A percentile compares a stretch with the other conserved stretches of the same genome.
phyloP scores from a whole-genome alignment of 2,888 invertebrate genomes.

The Himalopsyche anomala region DNA sequence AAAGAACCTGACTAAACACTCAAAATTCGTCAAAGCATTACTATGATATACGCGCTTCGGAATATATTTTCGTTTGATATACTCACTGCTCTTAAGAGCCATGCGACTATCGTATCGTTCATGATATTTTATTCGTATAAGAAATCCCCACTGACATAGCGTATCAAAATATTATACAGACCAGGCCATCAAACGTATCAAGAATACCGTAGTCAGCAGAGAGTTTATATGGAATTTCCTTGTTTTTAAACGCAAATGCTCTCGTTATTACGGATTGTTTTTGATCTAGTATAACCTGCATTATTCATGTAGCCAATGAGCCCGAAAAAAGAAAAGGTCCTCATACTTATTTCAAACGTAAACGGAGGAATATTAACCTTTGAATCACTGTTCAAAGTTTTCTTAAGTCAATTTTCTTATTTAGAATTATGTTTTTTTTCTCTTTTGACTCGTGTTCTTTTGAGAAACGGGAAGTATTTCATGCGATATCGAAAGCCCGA shows the following conservation, averaged over 20 bases:
- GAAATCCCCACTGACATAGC: too few species aligned
- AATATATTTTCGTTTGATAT: too few species aligned
- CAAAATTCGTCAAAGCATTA: too few species aligned
- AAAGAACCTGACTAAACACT: too few species aligned
- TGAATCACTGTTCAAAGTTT: slow-evolving; percentile 42
- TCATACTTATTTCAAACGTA: slow-evolving; percentile 33
- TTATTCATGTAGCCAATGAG: slow-evolving; percentile 42
- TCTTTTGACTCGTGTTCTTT: slow-evolving; percentile 12
- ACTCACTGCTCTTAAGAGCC: too few species aligned
- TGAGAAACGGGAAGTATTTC: neutral
- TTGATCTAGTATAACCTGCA: slow-evolving; percentile 37
- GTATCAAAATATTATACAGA: slow-evolving; percentile 17
- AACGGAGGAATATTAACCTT: slow-evolving; percentile 40
- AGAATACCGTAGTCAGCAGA: neutral
- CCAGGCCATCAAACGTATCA: slow-evolving; percentile 13
- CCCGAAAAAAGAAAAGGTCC: slow-evolving; percentile 39
- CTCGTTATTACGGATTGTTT: slow-evolving; percentile 40
- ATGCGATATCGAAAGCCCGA: slow-evolving; percentile 6
- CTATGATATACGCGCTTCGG: too few species aligned
- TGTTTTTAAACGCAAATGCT: slow-evolving; percentile 34
- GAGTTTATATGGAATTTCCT: slow-evolving; percentile 42
- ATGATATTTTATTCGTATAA: too few species aligned
- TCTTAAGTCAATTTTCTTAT: slow-evolving; percentile 22
- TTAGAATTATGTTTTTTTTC: slow-evolving; percentile 34
- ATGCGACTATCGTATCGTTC: too few species aligned